Percentiles rank a stretch among this genome's conserved stretches.
These are phyloP conservation scores for Chrysomela aeneicollis DNA, from an alignment of 2,888 invertebrate genomes.

Conservation along the genomic window DNA sequence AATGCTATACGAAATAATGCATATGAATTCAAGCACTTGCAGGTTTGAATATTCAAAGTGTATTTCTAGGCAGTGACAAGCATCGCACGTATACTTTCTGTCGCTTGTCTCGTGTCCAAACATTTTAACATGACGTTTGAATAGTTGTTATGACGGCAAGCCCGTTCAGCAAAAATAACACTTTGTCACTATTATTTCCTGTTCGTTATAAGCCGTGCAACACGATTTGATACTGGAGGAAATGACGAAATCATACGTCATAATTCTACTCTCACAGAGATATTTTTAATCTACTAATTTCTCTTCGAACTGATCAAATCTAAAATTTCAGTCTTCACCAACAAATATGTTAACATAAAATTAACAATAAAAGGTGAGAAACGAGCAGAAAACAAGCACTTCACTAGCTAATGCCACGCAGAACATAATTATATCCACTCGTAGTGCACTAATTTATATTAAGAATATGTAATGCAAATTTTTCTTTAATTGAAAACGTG, in stretches of 20 bases:
- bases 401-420: no score
- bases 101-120: slow-evolving; percentile 55
- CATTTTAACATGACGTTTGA: slow-evolving; percentile 55
- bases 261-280: no score
- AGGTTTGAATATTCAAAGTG: slow-evolving; percentile 50
- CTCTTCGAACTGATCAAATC: no score
- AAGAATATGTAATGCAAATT: no score
- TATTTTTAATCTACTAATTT: no score
- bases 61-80: slow-evolving; percentile 55
- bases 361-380: no score
- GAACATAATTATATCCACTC: no score
- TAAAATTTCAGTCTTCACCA: no score
- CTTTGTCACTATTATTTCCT: slow-evolving; percentile 56
- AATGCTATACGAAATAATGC: slow-evolving; percentile 46
- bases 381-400: no score
- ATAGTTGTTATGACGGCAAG: slow-evolving; percentile 55
- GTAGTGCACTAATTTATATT: no score
- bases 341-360: no score
- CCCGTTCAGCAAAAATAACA: slow-evolving; percentile 54
- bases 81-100: slow-evolving; percentile 54
- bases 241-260: not conserved
- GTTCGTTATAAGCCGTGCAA: slow-evolving; percentile 30
- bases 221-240: slow-evolving; percentile 11
- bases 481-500: no score
- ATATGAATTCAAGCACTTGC: slow-evolving; percentile 39